phyloP scores from a whole-genome alignment of 2,888 invertebrate genomes.

The Drosophila cognata region DNA sequence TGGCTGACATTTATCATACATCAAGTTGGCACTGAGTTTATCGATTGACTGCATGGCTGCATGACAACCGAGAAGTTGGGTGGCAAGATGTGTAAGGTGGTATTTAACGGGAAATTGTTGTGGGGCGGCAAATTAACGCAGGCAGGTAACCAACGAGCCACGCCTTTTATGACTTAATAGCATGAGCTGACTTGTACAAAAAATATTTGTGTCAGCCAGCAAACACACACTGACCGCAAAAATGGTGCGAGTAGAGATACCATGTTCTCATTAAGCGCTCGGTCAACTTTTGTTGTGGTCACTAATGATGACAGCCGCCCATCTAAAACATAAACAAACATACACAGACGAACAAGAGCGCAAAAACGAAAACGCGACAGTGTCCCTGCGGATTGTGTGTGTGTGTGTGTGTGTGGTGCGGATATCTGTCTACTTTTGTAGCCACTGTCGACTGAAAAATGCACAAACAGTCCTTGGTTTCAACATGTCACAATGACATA shows the following conservation, averaged over 20 bases:
- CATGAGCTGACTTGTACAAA: constrained; percentile 47
- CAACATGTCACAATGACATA: constrained; percentile 30
- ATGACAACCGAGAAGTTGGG: constrained; percentile 1
- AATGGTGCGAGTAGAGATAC: constrained; percentile 21
- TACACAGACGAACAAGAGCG: neutral
- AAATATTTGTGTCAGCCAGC: constrained; percentile 30
- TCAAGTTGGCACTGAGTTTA: constrained; percentile 44
- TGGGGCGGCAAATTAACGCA: constrained; percentile 60
- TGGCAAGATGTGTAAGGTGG: neutral
- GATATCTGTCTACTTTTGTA: constrained; percentile 34
- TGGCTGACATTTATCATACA: constrained; percentile 58
- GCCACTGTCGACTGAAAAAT: constrained; percentile 49
- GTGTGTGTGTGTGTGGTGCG: constrained; percentile 17
- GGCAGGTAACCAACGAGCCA: constrained; percentile 33
- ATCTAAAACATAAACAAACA: constrained; percentile 63
- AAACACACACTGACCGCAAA: constrained; percentile 16
- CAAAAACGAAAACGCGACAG: neutral
- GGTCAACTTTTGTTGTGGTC: constrained; percentile 80
- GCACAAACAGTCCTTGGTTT: constrained; percentile 54
- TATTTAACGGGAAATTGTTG: constrained; percentile 25
- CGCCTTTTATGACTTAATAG: constrained; percentile 75
- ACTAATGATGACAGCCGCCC: constrained; percentile 78
- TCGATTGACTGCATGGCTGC: constrained; percentile 49
- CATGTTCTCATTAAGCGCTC: constrained; percentile 71
- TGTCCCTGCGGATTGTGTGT: constrained; percentile 11